Percentiles rank a stretch among this genome's conserved stretches.
These are phyloP conservation scores for Bryconaethiops microstoma DNA, from an alignment of 2,797 vertebrate species.

Conservation along the genomic window DNA sequence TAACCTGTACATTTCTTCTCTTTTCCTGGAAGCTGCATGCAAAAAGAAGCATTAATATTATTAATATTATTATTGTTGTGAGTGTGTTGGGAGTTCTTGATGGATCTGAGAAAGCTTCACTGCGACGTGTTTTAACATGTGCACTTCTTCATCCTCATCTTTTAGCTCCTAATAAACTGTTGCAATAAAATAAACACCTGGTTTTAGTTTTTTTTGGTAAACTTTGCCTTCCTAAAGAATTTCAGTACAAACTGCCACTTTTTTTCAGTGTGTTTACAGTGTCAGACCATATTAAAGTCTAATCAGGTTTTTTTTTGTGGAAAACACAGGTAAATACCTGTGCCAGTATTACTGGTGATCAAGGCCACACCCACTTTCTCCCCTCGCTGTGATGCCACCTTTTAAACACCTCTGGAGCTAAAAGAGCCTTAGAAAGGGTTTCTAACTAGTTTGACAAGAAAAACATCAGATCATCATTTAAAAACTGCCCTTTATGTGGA, in stretches of 20 bases:
- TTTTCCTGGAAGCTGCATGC: slow-evolving; percentile 10
- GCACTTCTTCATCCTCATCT: slow-evolving; percentile 22
- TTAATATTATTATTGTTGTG: neutral
- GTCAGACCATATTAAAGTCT: neutral
- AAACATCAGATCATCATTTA: no score
- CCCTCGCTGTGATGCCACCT: no score
- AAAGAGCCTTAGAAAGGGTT: no score
- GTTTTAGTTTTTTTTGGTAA: neutral
- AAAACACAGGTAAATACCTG: no score
- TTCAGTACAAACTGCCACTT: neutral
- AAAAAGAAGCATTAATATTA: neutral
- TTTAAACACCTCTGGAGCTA: no score
- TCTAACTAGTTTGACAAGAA: no score
- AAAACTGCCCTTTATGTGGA: no score
- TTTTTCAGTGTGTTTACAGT: neutral
- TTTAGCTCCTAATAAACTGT: slow-evolving; percentile 50
- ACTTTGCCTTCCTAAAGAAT: no score
- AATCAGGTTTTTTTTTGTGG: neutral
- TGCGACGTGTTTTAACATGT: neutral
- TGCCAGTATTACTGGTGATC: no score
- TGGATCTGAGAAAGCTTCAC: neutral
- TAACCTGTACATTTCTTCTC: neutral
- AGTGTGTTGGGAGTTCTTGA: neutral
- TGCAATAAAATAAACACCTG: slow-evolving; percentile 26
- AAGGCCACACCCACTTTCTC: no score